These are phyloP conservation scores for Byasa hedistus DNA, from an alignment of 2,888 invertebrate genomes.

Conservation along the genomic window DNA sequence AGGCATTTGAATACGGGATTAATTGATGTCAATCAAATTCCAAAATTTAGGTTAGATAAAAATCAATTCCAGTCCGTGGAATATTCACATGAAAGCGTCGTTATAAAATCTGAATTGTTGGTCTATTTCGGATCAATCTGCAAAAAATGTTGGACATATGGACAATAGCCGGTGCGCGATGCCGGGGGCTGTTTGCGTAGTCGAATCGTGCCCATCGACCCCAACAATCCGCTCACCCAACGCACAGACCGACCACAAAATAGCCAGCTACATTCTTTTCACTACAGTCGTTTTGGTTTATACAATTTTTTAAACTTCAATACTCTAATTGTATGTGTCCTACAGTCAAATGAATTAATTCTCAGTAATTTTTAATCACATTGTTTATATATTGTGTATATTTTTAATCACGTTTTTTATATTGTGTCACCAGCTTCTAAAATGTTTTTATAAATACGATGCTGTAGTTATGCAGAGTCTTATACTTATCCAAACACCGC, in stretches of 20 bases:
- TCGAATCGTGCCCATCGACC: constrained; percentile 37
- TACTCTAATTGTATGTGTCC: too few relatives aligned
- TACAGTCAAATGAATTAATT: too few relatives aligned
- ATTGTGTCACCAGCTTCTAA: too few relatives aligned
- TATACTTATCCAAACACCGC: too few relatives aligned
- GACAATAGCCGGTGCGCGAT: constrained; percentile 36
- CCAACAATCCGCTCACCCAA: constrained; percentile 30
- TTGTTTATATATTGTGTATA: too few relatives aligned
- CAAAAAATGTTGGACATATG: constrained; percentile 33
- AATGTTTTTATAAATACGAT: too few relatives aligned
- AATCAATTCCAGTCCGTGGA: not conserved
- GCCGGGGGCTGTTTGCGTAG: constrained; percentile 38
- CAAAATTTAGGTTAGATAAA: not conserved
- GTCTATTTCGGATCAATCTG: constrained; percentile 23
- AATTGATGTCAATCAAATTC: not conserved
- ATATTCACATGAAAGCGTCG: constrained; percentile 30
- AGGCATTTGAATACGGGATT: not conserved
- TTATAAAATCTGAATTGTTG: constrained; percentile 29
- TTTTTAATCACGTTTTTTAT: too few relatives aligned
- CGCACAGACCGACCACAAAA: constrained; percentile 19
- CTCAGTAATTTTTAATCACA: too few relatives aligned
- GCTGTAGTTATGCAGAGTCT: too few relatives aligned
- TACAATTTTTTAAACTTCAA: not conserved
- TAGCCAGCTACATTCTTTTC: not conserved
- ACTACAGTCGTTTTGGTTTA: not conserved